Conservation (phyloP, 2,797 vertebrate genomes). For the Chaenodraco wilsoni region DNA sequence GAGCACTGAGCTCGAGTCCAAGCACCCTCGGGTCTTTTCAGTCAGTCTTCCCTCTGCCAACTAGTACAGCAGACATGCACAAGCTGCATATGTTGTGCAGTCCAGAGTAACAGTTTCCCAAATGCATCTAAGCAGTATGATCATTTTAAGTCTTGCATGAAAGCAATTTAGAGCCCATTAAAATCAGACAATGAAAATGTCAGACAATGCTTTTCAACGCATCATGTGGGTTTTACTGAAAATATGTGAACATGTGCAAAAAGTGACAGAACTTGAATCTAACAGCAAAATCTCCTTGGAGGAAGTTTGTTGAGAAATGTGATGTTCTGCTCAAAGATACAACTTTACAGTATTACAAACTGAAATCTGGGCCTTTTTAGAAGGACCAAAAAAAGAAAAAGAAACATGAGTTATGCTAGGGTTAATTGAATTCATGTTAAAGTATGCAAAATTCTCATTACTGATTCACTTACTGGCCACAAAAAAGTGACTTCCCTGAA, state of each 20-base stretch:
- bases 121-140: conserved; percentile 40
- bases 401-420: neutral
- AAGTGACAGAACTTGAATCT: neutral
- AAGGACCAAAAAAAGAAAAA: neutral
- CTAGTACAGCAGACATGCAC: conserved; percentile 71
- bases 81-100: conserved; percentile 67
- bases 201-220: neutral
- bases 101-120: conserved; percentile 60
- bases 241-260: conserved; percentile 3
- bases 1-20: conserved; percentile 70
- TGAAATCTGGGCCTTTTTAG: neutral
- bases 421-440: neutral
- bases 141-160: conserved; percentile 34
- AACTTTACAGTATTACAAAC: neutral
- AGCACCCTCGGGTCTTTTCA: conserved; percentile 74
- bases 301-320: neutral
- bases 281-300: neutral
- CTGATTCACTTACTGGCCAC: conserved; percentile 28
- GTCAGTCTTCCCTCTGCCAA: conserved; percentile 67
- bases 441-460: conserved; percentile 29
- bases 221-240: conserved; percentile 1
- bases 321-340: neutral
- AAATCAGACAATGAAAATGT: neutral
- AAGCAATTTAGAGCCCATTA: conserved; percentile 21
- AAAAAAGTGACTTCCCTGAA: conserved; percentile 26